A percentile compares a stretch with the other conserved stretches of the same genome.
Conservation (phyloP, 2,797 vertebrate species). For the Parotocinclus haroldoi region DNA sequence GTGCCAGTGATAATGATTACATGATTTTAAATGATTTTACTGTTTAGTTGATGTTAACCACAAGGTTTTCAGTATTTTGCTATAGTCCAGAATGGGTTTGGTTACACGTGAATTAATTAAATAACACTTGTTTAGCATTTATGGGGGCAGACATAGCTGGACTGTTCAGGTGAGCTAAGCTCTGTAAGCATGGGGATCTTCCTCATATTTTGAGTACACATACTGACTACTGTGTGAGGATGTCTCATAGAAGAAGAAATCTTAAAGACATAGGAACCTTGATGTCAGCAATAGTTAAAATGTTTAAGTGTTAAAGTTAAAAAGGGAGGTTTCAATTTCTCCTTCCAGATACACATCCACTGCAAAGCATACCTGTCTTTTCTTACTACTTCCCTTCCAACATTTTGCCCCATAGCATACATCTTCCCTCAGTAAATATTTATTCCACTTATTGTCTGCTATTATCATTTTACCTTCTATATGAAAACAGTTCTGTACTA, state of each 20-base stretch:
- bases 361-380: slow-evolving; percentile 76
- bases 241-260: too few relatives aligned
- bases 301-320: too few relatives aligned
- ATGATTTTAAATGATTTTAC: background rate
- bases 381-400: slow-evolving; percentile 56
- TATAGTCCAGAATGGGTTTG: background rate
- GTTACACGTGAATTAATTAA: slow-evolving; percentile 3
- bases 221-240: slow-evolving; percentile 18
- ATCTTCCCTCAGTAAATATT: slow-evolving; percentile 20
- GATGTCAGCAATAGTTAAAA: background rate
- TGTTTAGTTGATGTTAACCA: slow-evolving; percentile 16
- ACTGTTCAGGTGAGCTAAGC: background rate
- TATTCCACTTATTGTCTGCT: slow-evolving; percentile 7
- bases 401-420: slow-evolving; percentile 29
- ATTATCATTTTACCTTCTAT: background rate
- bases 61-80: slow-evolving; percentile 3
- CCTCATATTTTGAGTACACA: slow-evolving; percentile 57
- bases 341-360: slow-evolving; percentile 63
- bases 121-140: slow-evolving; percentile 17
- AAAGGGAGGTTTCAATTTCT: slow-evolving; percentile 3
- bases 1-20: slow-evolving; percentile 1
- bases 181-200: slow-evolving; percentile 19
- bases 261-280: background rate
- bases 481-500: background rate
- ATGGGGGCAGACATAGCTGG: background rate